These are phyloP conservation scores for Graphium colonna DNA, from an alignment of 2,888 invertebrate species.

Conservation along the genomic window DNA sequence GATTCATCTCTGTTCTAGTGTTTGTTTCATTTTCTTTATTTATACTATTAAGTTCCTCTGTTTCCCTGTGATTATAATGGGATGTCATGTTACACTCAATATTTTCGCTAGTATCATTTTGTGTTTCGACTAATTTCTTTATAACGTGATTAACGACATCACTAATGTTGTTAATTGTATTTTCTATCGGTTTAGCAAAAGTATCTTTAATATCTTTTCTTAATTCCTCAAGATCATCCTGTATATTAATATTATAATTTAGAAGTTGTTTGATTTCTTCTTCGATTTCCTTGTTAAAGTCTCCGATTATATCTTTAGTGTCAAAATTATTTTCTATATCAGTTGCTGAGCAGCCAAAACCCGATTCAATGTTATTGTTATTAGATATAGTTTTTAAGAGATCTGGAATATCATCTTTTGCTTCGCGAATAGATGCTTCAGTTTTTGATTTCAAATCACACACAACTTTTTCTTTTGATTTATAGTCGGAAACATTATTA, in stretches of 20 bases:
- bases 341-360: conserved; percentile 51
- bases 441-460: conserved; percentile 25
- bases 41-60: conserved; percentile 45
- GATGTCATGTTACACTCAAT: conserved; percentile 32
- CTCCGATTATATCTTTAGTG: conserved; percentile 75
- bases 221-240: conserved; percentile 70
- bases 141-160: conserved; percentile 76
- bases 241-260: conserved; percentile 70
- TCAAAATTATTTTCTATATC: conserved; percentile 73
- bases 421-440: conserved; percentile 41
- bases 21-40: conserved; percentile 64
- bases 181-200: conserved; percentile 71
- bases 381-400: conserved; percentile 64
- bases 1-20: conserved; percentile 61
- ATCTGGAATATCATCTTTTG: conserved; percentile 63
- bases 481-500: conserved; percentile 55
- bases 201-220: conserved; percentile 73
- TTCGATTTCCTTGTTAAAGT: conserved; percentile 81
- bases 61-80: conserved; percentile 32
- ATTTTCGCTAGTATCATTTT: conserved; percentile 47
- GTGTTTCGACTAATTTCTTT: conserved; percentile 68
- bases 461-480: conserved; percentile 33
- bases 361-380: conserved; percentile 53
- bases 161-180: conserved; percentile 74
- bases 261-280: conserved; percentile 77